These are phyloP conservation scores for Monochamus saltuarius DNA, from an alignment of 1,140 invertebrate species.

Conservation along the genomic window DNA sequence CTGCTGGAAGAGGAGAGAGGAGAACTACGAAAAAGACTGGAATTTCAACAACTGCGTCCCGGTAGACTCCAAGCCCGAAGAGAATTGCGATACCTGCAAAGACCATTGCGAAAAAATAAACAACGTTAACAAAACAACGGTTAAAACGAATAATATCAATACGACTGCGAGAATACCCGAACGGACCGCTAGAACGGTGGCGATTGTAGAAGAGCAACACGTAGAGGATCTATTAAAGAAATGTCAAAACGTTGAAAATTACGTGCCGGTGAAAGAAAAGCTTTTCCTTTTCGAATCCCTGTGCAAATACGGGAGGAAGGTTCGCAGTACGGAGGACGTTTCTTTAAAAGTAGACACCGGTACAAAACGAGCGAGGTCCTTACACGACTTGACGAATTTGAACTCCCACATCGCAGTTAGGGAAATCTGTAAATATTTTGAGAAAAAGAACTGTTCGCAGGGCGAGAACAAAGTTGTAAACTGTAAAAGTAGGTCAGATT, in stretches of 20 bases:
- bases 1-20: slow-evolving; percentile 35
- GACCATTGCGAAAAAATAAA: not conserved
- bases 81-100: slow-evolving; percentile 1
- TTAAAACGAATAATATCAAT: not conserved
- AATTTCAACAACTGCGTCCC: slow-evolving; percentile 27
- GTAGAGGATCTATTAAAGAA: slow-evolving; percentile 57
- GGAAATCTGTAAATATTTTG: slow-evolving; percentile 64
- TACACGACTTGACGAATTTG: slow-evolving; percentile 59
- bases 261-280: slow-evolving; percentile 63
- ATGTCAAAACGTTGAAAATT: slow-evolving; percentile 61
- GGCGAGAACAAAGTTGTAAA: not conserved
- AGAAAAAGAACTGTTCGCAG: slow-evolving; percentile 42
- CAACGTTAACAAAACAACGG: no score
- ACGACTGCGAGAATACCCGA: not conserved
- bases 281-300: slow-evolving; percentile 62
- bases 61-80: not conserved
- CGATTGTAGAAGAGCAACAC: slow-evolving; percentile 7
- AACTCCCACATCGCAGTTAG: slow-evolving; percentile 53
- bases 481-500: slow-evolving; percentile 7
- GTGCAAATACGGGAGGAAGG: slow-evolving; percentile 55
- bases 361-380: slow-evolving; percentile 58
- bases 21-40: slow-evolving; percentile 35
- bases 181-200: not conserved
- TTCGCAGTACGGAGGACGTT: slow-evolving; percentile 57
- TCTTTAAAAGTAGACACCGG: slow-evolving; percentile 50